These are phyloP conservation scores for Chironomus tepperi DNA, from an alignment of 1,140 invertebrate species.

Conservation along the genomic window DNA sequence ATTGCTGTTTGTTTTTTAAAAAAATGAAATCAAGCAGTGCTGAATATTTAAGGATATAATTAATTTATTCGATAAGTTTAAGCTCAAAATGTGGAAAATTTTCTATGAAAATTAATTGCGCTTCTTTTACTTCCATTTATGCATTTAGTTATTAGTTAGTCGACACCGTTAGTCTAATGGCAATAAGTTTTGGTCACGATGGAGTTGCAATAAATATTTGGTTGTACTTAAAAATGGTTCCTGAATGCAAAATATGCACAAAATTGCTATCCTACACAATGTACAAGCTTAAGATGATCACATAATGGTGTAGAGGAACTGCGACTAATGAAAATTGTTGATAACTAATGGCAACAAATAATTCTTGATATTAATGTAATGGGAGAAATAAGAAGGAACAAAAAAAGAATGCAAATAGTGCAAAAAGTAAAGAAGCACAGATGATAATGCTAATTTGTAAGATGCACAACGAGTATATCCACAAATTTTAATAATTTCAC, in stretches of 20 bases:
- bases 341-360: not conserved
- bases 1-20: not conserved
- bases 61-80: not conserved
- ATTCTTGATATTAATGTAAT: too few relatives aligned
- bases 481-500: constrained; percentile 15
- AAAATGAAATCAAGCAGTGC: not conserved
- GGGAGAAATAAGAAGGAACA: too few relatives aligned
- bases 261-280: too few relatives aligned
- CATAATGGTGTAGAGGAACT: not conserved
- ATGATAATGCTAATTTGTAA: constrained; percentile 14
- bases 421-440: not conserved
- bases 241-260: not conserved
- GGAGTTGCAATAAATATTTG: constrained; percentile 13
- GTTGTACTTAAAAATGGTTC: not conserved
- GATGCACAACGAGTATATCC: not conserved
- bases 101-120: not conserved
- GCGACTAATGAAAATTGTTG: constrained; percentile 12
- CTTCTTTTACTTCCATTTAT: not conserved
- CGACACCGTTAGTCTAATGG: not conserved
- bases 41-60: not conserved
- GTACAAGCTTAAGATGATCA: not conserved
- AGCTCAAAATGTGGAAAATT: not conserved
- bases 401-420: not conserved
- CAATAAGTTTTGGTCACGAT: constrained; percentile 2
- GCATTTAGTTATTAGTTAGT: not conserved